phyloP scores from a whole-genome alignment of 2,888 invertebrate genomes.

The Chymomyza caudatula region DNA sequence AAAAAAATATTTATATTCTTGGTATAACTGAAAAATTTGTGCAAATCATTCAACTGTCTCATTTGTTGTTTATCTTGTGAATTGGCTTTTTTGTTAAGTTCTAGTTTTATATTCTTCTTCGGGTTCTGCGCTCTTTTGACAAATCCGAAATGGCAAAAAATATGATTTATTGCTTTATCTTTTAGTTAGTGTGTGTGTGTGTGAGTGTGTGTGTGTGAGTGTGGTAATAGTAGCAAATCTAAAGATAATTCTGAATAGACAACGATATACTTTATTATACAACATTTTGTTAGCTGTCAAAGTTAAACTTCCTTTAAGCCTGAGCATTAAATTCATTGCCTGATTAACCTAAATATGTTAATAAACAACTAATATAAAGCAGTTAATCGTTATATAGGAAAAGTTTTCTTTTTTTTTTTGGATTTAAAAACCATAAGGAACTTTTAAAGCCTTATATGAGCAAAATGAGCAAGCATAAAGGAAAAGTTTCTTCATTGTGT shows the following conservation, averaged over 20 bases:
- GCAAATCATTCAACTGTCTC: constrained; percentile 21
- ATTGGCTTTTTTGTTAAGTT: constrained; percentile 23
- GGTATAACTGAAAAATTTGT: constrained; percentile 3
- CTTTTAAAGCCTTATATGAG: too few species aligned
- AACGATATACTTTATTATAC: not conserved
- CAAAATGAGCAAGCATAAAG: too few species aligned
- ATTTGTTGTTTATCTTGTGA: constrained; percentile 30
- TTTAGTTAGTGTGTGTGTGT: not conserved
- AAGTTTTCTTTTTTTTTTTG: not conserved
- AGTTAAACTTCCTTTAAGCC: not conserved
- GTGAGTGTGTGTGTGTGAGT: not conserved
- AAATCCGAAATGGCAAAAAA: constrained; percentile 47
- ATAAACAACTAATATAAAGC: not conserved
- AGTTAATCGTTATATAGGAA: not conserved
- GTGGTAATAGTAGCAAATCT: not conserved
- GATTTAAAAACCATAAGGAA: too few species aligned
- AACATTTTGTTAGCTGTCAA: not conserved
- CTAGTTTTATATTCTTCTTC: not conserved
- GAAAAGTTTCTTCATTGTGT: too few species aligned
- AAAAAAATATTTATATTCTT: not conserved
- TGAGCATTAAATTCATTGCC: not conserved
- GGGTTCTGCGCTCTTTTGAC: constrained; percentile 9
- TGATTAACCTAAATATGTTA: not conserved
- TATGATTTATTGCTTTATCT: constrained; percentile 42
- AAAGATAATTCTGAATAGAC: not conserved